These are phyloP conservation scores for Seladonia tumulorum DNA, from an alignment of 2,888 invertebrate species.

Conservation along the genomic window DNA sequence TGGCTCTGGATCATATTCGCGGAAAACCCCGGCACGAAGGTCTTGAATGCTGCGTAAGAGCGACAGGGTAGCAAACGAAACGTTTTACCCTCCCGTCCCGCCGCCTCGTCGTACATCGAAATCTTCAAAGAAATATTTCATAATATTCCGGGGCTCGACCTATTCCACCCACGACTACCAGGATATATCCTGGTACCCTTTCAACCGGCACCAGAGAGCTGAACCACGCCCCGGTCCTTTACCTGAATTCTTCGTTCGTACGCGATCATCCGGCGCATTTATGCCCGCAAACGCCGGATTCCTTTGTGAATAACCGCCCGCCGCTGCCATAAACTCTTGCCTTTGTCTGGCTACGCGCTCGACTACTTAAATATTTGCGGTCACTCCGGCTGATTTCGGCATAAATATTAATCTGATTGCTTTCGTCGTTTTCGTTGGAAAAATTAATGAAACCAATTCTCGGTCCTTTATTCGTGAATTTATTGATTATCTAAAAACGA, in stretches of 20 bases:
- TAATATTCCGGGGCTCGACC: slow-evolving; percentile 37
- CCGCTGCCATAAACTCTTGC: neutral
- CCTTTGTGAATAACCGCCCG: slow-evolving; percentile 31
- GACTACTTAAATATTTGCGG: slow-evolving; percentile 37
- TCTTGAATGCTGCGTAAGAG: slow-evolving; percentile 39
- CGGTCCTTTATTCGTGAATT: no score
- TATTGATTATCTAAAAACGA: no score
- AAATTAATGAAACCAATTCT: neutral
- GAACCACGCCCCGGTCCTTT: slow-evolving; percentile 9
- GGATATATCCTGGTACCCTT: slow-evolving; percentile 16
- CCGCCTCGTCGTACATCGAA: slow-evolving; percentile 18
- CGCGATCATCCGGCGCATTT: slow-evolving; percentile 43
- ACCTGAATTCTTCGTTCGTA: slow-evolving; percentile 19
- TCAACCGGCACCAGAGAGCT: neutral
- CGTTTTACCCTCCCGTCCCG: slow-evolving; percentile 9
- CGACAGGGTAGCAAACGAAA: slow-evolving; percentile 42
- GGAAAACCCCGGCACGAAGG: slow-evolving; percentile 49
- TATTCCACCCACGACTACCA: slow-evolving; percentile 27
- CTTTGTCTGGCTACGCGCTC: slow-evolving; percentile 16
- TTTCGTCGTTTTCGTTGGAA: neutral
- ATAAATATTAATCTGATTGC: neutral
- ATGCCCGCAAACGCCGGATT: slow-evolving; percentile 19
- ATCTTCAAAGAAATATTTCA: slow-evolving; percentile 62
- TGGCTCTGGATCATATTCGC: slow-evolving; percentile 52
- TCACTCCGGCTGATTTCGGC: neutral